A percentile compares a stretch with the other conserved stretches of the same genome.
phyloP scores from a whole-genome alignment of 1,140 invertebrate genomes.

The Capitella teleta region DNA sequence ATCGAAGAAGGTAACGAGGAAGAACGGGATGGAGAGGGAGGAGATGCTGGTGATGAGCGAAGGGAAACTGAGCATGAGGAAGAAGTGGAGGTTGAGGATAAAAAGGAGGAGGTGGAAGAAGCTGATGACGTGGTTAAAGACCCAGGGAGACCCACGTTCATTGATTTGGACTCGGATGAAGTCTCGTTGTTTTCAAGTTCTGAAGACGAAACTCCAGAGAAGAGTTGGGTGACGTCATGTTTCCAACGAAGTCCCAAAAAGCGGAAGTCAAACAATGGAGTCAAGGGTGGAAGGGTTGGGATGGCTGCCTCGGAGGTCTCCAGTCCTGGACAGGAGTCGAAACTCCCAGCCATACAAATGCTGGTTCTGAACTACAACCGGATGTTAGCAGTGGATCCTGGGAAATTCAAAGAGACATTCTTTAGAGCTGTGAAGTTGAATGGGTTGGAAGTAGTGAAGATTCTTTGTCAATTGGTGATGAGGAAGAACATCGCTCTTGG shows the following conservation, averaged over 20 bases:
- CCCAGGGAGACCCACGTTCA: too few species aligned
- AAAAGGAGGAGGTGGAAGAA: neutral
- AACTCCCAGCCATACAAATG: neutral
- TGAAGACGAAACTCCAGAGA: neutral
- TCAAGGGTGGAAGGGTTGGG: neutral
- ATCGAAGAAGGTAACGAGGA: neutral
- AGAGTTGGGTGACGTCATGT: neutral
- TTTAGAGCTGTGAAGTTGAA: constrained; percentile 8
- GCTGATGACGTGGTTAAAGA: neutral
- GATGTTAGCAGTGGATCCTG: neutral
- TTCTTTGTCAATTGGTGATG: neutral
- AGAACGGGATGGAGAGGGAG: neutral
- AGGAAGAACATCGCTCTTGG: neutral
- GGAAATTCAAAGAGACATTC: neutral
- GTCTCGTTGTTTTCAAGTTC: neutral
- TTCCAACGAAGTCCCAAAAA: neutral
- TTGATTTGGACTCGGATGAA: neutral
- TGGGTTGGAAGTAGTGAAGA: neutral
- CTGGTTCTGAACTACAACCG: constrained; percentile 1
- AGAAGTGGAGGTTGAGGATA: neutral
- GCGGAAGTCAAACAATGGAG: neutral
- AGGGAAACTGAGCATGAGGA: neutral
- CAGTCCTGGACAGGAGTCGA: neutral
- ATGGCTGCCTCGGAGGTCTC: neutral
- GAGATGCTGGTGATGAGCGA: neutral